Evolutionary conservation across 2,113 vertebrate species (phyloP).

Genomic region (Paratilapia polleni): DNA sequence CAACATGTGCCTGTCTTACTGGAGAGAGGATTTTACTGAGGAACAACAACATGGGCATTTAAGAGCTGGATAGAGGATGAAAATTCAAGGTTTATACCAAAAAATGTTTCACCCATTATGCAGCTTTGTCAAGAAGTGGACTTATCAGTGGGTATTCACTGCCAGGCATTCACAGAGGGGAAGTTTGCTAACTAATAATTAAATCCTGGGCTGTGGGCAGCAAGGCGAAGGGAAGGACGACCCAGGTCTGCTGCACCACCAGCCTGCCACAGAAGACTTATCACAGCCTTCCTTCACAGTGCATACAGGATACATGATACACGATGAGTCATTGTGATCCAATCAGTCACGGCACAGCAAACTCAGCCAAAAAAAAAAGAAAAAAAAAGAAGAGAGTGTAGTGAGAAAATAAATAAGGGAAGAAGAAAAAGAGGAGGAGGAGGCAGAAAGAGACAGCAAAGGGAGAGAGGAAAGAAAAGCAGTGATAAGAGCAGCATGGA

Average conservation of each 20-base stretch:
- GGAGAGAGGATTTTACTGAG: neutral
- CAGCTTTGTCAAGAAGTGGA: neutral
- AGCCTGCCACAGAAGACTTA: conserved; percentile 57
- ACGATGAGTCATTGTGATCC: conserved; percentile 75
- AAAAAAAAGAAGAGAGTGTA: conserved; percentile 21
- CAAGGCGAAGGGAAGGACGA: conserved; percentile 20
- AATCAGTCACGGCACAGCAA: conserved; percentile 72
- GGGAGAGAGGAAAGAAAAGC: neutral
- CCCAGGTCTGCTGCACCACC: conserved; percentile 51
- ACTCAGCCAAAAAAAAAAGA: conserved; percentile 35
- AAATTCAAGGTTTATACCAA: neutral
- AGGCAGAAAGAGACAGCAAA: conserved; percentile 23
- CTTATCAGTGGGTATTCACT: conserved; percentile 16
- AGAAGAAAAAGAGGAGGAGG: conserved; percentile 14
- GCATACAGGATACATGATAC: conserved; percentile 61
- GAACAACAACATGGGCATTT: conserved; percentile 2
- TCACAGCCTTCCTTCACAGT: conserved; percentile 62
- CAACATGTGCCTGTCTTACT: neutral
- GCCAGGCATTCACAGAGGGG: conserved; percentile 5
- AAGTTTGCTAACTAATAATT: conserved; percentile 44
- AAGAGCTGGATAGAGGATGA: neutral
- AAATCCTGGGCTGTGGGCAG: conserved; percentile 39
- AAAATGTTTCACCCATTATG: neutral
- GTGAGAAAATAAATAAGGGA: conserved; percentile 49
- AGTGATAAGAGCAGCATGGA: neutral